These are phyloP conservation scores for Coracopsis vasa DNA, from an alignment of 2,113 vertebrate genomes.

Conservation along the genomic window DNA sequence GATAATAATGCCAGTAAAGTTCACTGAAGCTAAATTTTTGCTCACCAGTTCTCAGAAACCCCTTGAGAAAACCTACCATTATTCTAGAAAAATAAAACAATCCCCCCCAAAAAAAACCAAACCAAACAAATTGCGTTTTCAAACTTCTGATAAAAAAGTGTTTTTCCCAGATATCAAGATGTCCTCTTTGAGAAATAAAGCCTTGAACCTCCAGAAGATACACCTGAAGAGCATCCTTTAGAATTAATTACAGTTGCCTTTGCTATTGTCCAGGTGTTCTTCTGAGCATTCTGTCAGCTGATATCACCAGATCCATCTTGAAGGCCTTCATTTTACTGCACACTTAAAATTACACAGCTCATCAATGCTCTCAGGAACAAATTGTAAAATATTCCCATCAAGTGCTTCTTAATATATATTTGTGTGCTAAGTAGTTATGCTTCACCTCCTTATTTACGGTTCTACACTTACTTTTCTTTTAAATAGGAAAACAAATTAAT, in stretches of 20 bases:
- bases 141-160: not conserved
- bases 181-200: not conserved
- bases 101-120: not conserved
- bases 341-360: not conserved
- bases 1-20: not conserved
- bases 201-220: not conserved
- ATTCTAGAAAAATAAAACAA: rapidly evolving
- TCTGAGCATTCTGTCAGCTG: not conserved
- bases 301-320: not conserved
- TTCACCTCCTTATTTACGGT: not conserved
- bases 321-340: not conserved
- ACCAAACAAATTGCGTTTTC: not conserved
- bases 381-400: not conserved
- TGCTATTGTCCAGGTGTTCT: not conserved
- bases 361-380: not conserved
- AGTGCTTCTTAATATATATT: not conserved
- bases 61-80: not conserved
- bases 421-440: not conserved
- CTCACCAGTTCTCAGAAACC: not conserved
- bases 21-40: not conserved
- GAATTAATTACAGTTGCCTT: not conserved
- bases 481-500: conserved; percentile 7
- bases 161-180: not conserved
- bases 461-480: conserved; percentile 19
- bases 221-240: not conserved